Conservation (phyloP, 2,797 vertebrate species). For the Cetoscarus ocellatus region DNA sequence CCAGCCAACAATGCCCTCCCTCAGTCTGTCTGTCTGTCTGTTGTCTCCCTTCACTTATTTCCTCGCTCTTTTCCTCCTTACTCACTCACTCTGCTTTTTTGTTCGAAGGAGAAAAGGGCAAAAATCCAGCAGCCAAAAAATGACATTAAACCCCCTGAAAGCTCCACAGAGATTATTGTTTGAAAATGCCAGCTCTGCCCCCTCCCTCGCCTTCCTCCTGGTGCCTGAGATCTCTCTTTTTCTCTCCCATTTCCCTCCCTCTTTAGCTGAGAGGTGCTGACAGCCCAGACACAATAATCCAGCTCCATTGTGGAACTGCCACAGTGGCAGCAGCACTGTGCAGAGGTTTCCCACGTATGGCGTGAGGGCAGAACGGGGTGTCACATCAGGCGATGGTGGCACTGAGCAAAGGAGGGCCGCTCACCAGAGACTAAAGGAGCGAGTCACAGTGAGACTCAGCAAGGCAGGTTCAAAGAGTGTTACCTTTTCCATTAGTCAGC, state of each 20-base stretch:
- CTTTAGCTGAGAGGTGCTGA: slow-evolving; percentile 76
- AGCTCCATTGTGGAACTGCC: slow-evolving; percentile 62
- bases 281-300: slow-evolving; percentile 80
- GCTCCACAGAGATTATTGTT: slow-evolving; percentile 73
- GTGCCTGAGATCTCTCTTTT: slow-evolving; percentile 41
- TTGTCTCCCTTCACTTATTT: slow-evolving; percentile 53
- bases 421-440: slow-evolving; percentile 18
- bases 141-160: slow-evolving; percentile 74
- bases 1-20: slow-evolving; percentile 22
- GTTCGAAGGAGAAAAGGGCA: slow-evolving; percentile 68
- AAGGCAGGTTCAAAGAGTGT: slow-evolving; percentile 50
- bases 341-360: slow-evolving; percentile 71
- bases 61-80: slow-evolving; percentile 34
- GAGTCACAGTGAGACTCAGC: slow-evolving; percentile 42
- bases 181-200: slow-evolving; percentile 69
- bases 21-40: slow-evolving; percentile 15
- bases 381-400: slow-evolving; percentile 23
- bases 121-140: slow-evolving; percentile 74
- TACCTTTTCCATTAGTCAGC: slow-evolving; percentile 54
- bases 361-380: slow-evolving; percentile 52
- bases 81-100: slow-evolving; percentile 49
- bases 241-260: slow-evolving; percentile 37
- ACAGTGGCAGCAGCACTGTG: slow-evolving; percentile 53
- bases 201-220: slow-evolving; percentile 4
- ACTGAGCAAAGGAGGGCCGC: slow-evolving; percentile 34